Conservation (phyloP, 2,797 vertebrate species). For the Mormyrops boulengeri region DNA sequence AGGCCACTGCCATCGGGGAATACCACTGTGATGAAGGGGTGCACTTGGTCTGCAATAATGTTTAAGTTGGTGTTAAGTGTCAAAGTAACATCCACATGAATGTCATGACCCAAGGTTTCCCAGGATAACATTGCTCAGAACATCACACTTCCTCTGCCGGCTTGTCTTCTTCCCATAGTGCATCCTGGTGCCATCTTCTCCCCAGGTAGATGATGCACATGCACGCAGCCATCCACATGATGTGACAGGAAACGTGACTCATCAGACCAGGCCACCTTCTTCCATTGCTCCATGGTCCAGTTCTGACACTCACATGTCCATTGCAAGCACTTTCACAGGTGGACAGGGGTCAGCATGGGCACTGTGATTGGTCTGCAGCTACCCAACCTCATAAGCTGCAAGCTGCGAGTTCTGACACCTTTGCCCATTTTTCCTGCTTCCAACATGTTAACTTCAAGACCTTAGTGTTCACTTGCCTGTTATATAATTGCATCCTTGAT, state of each 20-base stretch:
- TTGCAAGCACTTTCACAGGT: background rate
- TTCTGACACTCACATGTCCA: background rate
- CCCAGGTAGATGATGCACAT: background rate
- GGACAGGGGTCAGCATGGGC: background rate
- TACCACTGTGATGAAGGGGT: background rate
- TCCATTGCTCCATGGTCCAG: background rate
- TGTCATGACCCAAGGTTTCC: background rate
- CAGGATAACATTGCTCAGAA: background rate
- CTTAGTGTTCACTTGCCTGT: background rate
- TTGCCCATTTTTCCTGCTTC: background rate
- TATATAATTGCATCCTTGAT: background rate
- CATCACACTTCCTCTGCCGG: background rate
- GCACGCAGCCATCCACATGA: background rate
- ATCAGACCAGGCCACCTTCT: background rate
- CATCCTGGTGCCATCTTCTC: background rate
- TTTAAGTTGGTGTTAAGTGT: background rate
- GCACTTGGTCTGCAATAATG: background rate
- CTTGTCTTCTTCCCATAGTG: background rate
- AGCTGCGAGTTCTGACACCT: background rate
- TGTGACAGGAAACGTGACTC: background rate
- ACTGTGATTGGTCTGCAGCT: background rate
- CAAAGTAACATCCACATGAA: background rate
- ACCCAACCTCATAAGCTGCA: background rate
- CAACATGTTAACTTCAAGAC: background rate
- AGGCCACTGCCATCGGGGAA: background rate